Evolutionary conservation across 2,797 vertebrate species (phyloP).

Genomic region (Notolabrus celidotus): DNA sequence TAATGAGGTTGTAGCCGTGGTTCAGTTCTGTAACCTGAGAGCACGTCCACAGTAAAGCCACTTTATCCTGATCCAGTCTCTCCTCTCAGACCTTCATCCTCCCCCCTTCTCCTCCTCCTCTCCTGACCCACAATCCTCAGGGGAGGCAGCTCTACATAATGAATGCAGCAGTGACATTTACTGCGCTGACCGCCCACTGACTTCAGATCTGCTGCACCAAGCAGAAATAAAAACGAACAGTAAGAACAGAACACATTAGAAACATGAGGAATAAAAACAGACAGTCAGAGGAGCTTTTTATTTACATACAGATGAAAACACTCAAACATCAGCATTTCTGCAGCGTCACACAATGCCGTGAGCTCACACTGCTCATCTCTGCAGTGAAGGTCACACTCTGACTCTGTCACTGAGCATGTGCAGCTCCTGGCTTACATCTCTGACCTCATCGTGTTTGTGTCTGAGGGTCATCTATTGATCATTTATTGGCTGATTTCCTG

Average conservation of each 20-base stretch:
- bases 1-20: neutral
- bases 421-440: constrained; percentile 21
- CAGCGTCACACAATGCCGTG: neutral
- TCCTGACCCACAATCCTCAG: constrained; percentile 38
- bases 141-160: constrained; percentile 24
- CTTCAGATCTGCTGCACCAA: constrained; percentile 37
- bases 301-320: neutral
- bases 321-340: neutral
- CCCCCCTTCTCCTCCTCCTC: neutral
- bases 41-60: neutral
- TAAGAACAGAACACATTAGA: neutral
- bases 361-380: neutral
- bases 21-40: constrained; percentile 20
- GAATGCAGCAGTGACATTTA: constrained; percentile 58
- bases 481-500: neutral
- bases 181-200: constrained; percentile 31
- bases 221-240: constrained; percentile 4
- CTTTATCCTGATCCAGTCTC: constrained; percentile 13
- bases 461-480: constrained; percentile 1
- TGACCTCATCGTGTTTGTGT: constrained; percentile 12
- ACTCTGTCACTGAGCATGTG: constrained; percentile 47
- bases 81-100: constrained; percentile 23
- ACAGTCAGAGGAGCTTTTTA: neutral
- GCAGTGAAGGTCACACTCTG: constrained; percentile 41
- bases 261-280: no score